Percentiles rank a stretch among this genome's conserved stretches.
These are phyloP conservation scores for Cephus sareptanus DNA, from an alignment of 2,888 invertebrate genomes.

Conservation along the genomic window DNA sequence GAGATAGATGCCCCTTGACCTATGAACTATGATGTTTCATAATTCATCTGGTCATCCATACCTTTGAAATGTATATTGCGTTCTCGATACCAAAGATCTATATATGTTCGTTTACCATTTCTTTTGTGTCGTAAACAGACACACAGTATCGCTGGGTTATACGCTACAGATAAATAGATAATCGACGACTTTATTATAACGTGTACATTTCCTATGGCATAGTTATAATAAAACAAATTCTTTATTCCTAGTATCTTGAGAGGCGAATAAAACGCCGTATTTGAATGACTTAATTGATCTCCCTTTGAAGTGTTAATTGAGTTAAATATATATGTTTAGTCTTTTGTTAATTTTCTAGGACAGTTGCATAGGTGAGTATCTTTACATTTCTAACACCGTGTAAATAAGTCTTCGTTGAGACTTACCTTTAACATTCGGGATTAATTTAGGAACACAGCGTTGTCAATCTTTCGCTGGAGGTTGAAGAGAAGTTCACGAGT, in stretches of 20 bases:
- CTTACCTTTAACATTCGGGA: neutral
- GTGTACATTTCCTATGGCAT: slow-evolving; percentile 40
- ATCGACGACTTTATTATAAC: slow-evolving; percentile 28
- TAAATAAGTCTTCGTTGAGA: neutral
- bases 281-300: neutral
- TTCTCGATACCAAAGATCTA: slow-evolving; percentile 42
- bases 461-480: neutral
- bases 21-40: slow-evolving; percentile 1
- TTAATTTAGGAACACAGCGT: neutral
- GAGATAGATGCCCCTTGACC: neutral
- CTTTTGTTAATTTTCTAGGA: neutral
- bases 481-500: neutral
- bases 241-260: slow-evolving; percentile 34
- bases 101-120: neutral
- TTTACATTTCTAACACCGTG: neutral
- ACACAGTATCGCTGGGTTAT: neutral
- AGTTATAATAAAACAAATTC: slow-evolving; percentile 43
- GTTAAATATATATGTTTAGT: neutral
- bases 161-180: slow-evolving; percentile 11
- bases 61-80: slow-evolving; percentile 11
- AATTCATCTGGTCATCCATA: neutral
- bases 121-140: neutral
- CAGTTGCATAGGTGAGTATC: neutral
- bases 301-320: neutral
- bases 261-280: neutral